Conservation (phyloP, 2,888 invertebrate genomes). For the Plagodis dolabraria region DNA sequence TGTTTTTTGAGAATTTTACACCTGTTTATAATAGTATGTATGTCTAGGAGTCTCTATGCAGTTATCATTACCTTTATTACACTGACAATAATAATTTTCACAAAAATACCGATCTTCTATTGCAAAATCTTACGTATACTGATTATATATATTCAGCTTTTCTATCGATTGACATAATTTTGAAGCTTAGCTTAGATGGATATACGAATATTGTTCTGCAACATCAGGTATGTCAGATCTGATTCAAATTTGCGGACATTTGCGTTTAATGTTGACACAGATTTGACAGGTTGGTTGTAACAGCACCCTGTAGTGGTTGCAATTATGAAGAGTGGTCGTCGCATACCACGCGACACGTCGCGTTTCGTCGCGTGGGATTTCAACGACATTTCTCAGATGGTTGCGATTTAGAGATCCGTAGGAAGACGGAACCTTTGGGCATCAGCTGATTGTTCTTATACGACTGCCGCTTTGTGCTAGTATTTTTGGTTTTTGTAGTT, state of each 20-base stretch:
- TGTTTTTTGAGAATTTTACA: too few relatives aligned
- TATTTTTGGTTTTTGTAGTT: too few relatives aligned
- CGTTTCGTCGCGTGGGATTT: slow-evolving; percentile 45
- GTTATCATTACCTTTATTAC: too few relatives aligned
- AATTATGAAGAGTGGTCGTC: slow-evolving; percentile 62
- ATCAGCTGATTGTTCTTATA: too few relatives aligned
- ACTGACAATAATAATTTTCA: too few relatives aligned
- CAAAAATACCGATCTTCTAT: too few relatives aligned
- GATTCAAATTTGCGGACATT: neutral
- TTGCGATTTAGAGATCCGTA: slow-evolving; percentile 17
- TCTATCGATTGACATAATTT: neutral
- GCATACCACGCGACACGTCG: slow-evolving; percentile 75
- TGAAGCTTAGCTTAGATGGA: too few relatives aligned
- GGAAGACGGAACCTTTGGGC: too few relatives aligned
- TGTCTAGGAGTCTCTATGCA: too few relatives aligned
- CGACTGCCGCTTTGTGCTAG: too few relatives aligned
- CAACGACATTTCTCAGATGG: slow-evolving; percentile 36
- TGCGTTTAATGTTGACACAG: neutral
- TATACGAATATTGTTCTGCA: neutral
- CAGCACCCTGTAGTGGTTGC: slow-evolving; percentile 13
- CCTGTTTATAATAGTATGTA: too few relatives aligned
- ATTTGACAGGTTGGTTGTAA: neutral
- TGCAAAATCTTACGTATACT: neutral
- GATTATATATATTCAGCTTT: neutral
- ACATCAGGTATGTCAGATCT: too few relatives aligned